Base-by-base conservation (phyloP, 37 sponge, comb jelly and placozoan species). In the Spongilla lacustris region DNA sequence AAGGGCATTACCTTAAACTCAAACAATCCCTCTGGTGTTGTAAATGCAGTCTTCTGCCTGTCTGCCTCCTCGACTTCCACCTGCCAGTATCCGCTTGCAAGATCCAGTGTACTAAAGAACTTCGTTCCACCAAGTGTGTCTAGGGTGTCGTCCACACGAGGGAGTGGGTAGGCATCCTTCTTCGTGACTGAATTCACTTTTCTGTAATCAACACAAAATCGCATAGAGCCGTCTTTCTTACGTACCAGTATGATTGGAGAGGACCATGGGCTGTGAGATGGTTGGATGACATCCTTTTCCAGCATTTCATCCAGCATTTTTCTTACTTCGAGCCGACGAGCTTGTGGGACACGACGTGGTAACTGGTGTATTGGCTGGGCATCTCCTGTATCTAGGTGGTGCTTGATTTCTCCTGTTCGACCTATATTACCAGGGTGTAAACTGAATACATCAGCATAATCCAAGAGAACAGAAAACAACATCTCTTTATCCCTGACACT, bases 351-450 rank as follows among this genome's bases (percentile, higher is more conserved):
- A 14, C 92, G 84, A 8, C 76, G 34, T 6, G 88, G 86, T 32
- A 71, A 49, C 69, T 91, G 92, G 48, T 50, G 27, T 11, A 91
- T 82, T 13, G 92, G 92, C 28, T 79, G 36, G 46, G 77, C 78
- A 25, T 86, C 80, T 24, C 92, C 92, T 35, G 87, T 86, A 31
- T 91, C 75, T 11, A 91, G 78, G 68, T 41, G 21, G 89, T 85
- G 85, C 24, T 21, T 33, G n/a, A 85, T 21, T 27, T 26, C 27
- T 21, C 34, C 67, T 36, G 85, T 85, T 13, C 35, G 66, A 25
- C 85, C 78, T 13, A 77, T 68, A 24, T 85, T 69, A 68, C 23
- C 28, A 21, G 85, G 48, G 17, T 21, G 17, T 24, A 28, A 14
- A 38, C 77, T 77, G 67, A 85, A 77, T 9, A 85, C 48, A 41